phyloP scores from a whole-genome alignment of 2,113 vertebrate species.

The Phoenicopterus ruber region DNA sequence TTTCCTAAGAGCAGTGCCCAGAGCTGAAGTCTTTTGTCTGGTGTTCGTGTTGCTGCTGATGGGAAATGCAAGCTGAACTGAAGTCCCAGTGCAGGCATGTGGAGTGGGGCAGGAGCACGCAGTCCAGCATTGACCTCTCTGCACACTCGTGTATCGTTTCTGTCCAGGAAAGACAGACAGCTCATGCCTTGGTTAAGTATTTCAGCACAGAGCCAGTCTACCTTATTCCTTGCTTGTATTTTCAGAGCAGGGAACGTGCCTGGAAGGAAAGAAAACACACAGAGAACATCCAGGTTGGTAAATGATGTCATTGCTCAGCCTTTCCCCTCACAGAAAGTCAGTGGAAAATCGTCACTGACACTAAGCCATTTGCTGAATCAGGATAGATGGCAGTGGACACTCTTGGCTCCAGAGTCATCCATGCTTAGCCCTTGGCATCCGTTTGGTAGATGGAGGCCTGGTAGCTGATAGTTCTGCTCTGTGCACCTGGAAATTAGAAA shows the following conservation, averaged over 20 bases:
- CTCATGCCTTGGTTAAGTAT: background rate
- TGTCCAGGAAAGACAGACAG: background rate
- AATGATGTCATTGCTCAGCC: background rate
- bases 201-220: background rate
- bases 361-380: background rate
- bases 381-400: background rate
- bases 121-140: background rate
- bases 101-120: accelerated
- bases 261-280: background rate
- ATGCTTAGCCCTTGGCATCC: accelerated
- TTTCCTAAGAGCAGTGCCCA: background rate
- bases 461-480: background rate
- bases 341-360: background rate
- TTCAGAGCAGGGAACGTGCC: background rate
- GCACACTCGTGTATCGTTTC: accelerated
- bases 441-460: accelerated
- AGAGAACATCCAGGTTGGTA: background rate
- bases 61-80: background rate
- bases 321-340: background rate
- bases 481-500: background rate
- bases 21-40: background rate
- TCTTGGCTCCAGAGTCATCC: background rate
- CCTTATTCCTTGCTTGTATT: background rate
- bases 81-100: background rate
- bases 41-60: background rate